Evolutionary conservation across 2,888 invertebrate genomes (phyloP), one percentile per base, ranked within the genome.

Genomic region (Argyra leucocephala): DNA sequence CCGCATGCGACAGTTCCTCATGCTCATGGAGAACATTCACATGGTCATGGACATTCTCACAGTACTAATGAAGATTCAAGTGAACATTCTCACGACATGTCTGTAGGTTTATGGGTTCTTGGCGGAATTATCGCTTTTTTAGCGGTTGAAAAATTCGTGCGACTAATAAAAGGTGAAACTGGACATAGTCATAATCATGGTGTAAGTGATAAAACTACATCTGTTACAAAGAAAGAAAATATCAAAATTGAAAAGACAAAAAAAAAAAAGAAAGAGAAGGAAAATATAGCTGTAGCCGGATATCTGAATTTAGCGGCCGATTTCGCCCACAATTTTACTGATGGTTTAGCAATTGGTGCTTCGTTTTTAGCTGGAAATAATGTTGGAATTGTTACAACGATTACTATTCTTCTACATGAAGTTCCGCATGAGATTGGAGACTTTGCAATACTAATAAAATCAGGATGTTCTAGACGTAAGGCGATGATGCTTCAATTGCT

Each of bases 401-500:
- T 96, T 57, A 97, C 97, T 2, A 97, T 99, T 74, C 83, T 99
- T 64, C 81, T 99, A 61, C 99, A 99, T 79, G 99, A 99, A 84
- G 92, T 99, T 69, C 99, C 99, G 48, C 99, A 99, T 82, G 99
- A 99, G 82, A 97, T 99, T 76, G 99, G 99, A 57, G 99, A 99
- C 80, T 99, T 96, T 83, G 99, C 99, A 18, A 98, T 99, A 78
- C 85, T 99, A 65, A 88, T 99, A 66, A 96, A 98, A 79, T 96
- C 97, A 62, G 99, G 99, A 24, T 97, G 96, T 76, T 90, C 91
- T 10, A 87, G 92, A 72, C 88, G 83, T 75, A 96, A 96, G 82
- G 99, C 99, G 0, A 98, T 99, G 90, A 78, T 90, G 74, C 82
- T 99, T 66, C 99, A 99, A 77, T 82, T 99, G 68, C 82, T 92